Percentiles rank a stretch among this genome's conserved stretches.
Evolutionary conservation across 2,113 vertebrate species (phyloP).

Genomic region (Micromys minutus): DNA sequence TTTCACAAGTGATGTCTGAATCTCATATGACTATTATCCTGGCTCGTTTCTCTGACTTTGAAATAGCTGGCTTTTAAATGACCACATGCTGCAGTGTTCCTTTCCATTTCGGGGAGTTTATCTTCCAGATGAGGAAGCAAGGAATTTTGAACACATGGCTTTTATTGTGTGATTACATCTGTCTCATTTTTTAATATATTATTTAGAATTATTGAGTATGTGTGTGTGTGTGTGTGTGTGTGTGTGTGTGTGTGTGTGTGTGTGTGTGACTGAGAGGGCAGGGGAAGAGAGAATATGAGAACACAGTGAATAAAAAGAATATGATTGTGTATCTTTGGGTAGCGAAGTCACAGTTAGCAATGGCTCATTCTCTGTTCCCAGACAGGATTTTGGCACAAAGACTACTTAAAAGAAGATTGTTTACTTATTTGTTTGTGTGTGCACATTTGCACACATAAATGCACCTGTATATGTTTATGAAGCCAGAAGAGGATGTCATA

Average conservation of each 20-base stretch:
- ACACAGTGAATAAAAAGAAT: not conserved
- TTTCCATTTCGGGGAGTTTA: constrained; percentile 7
- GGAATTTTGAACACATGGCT: not conserved
- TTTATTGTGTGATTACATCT: not conserved
- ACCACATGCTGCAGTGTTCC: not conserved
- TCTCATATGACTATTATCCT: not conserved
- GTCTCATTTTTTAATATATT: constrained; percentile 23
- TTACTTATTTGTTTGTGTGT: not conserved
- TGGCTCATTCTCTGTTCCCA: not conserved
- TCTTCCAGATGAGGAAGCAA: constrained; percentile 14
- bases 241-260: not conserved
- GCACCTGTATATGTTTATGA: not conserved
- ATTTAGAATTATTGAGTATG: not conserved
- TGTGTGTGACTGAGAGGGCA: not conserved
- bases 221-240: no score
- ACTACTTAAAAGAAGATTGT: no score
- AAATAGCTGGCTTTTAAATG: constrained; percentile 35
- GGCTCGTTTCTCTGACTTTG: constrained; percentile 42
- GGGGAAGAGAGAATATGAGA: no score
- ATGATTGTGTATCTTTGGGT: not conserved
- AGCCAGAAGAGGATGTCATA: not conserved
- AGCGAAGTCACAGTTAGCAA: not conserved
- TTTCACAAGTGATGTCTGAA: not conserved
- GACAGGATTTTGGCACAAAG: not conserved
- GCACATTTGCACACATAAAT: no score